A percentile compares a stretch with the other conserved stretches of the same genome.
Conservation (phyloP, 2,888 invertebrate species). For the Quadriops clusia region DNA sequence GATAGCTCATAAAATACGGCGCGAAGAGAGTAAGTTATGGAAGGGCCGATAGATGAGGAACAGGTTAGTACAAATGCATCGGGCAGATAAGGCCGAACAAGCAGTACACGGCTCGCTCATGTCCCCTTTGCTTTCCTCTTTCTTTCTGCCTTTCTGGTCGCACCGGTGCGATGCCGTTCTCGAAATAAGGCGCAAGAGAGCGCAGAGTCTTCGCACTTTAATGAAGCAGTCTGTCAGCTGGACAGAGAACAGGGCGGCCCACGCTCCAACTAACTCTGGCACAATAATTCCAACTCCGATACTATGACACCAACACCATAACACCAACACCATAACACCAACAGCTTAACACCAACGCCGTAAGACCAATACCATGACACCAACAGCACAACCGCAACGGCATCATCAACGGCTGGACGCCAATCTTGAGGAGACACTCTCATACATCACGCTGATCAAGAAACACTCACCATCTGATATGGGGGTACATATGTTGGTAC, state of each 20-base stretch:
- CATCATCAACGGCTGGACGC: too few relatives aligned
- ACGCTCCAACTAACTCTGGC: conserved; percentile 22
- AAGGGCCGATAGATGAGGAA: conserved; percentile 19
- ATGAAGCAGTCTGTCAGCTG: conserved; percentile 38
- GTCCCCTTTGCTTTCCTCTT: too few relatives aligned
- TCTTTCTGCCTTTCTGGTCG: too few relatives aligned
- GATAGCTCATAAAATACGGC: conserved; percentile 22
- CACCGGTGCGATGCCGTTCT: too few relatives aligned
- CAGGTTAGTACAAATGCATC: conserved; percentile 32
- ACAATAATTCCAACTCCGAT: too few relatives aligned
- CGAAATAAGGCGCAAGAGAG: too few relatives aligned
- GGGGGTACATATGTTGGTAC: too few relatives aligned
- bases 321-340: conserved; percentile 25
- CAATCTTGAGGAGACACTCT: too few relatives aligned
- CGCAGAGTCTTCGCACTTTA: conserved; percentile 28
- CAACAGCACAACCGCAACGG: conserved; percentile 6
- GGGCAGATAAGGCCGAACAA: conserved; percentile 30
- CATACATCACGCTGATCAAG: too few relatives aligned
- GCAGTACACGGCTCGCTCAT: conserved; percentile 35
- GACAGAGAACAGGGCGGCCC: too few relatives aligned
- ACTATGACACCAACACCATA: conserved; percentile 21
- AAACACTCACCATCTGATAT: too few relatives aligned
- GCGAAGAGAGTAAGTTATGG: conserved; percentile 15
- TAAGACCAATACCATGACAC: conserved; percentile 9
- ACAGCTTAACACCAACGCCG: conserved; percentile 23